Percentiles rank a stretch among this genome's conserved stretches.
Evolutionary conservation across 2,113 vertebrate genomes (phyloP).

Genomic region (Amphilophus citrinellus): DNA sequence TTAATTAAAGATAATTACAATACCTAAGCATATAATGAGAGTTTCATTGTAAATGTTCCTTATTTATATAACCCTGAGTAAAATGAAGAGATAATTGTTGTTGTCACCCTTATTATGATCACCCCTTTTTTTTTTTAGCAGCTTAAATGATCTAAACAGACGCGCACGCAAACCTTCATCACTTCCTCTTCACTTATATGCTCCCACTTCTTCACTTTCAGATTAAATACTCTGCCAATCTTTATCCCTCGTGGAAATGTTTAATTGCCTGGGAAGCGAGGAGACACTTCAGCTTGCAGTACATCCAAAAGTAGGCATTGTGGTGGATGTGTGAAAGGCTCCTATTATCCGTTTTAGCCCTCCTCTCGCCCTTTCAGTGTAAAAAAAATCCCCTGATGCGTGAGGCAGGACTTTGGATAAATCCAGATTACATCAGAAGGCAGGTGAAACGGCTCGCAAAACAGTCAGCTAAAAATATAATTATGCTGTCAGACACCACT

Average conservation of each 20-base stretch:
- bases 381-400: conserved; percentile 37
- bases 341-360: conserved; percentile 27
- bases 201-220: conserved; percentile 49
- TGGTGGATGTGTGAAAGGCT: conserved; percentile 24
- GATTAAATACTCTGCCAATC: conserved; percentile 53
- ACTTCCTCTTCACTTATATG: conserved; percentile 17
- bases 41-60: not conserved
- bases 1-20: conserved; percentile 70
- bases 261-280: conserved; percentile 67
- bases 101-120: conserved; percentile 17
- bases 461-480: conserved; percentile 59
- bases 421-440: conserved; percentile 66
- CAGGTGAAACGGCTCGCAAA: conserved; percentile 65
- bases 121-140: not conserved
- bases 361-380: conserved; percentile 18
- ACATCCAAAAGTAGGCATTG: conserved; percentile 16
- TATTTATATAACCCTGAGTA: conserved; percentile 28
- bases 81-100: conserved; percentile 21
- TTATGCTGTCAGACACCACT: conserved; percentile 50
- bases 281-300: conserved; percentile 37
- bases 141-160: conserved; percentile 34
- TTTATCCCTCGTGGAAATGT: conserved; percentile 59
- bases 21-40: conserved; percentile 7
- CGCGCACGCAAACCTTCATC: conserved; percentile 23
- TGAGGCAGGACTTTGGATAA: conserved; percentile 60